phyloP scores from a whole-genome alignment of 1,140 invertebrate genomes.

The Drosophila fuyamai region DNA sequence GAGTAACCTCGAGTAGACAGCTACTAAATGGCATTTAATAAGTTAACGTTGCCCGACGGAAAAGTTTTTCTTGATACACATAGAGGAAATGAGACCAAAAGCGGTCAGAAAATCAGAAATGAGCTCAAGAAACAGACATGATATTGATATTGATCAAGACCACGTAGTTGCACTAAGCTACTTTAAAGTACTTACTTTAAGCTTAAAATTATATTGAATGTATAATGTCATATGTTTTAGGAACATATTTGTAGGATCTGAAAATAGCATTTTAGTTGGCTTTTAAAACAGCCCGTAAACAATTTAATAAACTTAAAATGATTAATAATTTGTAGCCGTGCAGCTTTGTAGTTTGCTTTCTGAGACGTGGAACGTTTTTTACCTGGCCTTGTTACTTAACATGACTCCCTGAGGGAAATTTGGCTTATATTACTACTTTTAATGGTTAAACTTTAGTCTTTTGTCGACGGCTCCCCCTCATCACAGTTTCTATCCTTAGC shows the following conservation, averaged over 20 bases:
- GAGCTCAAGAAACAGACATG: not conserved
- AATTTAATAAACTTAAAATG: not conserved
- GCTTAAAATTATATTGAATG: too few relatives aligned
- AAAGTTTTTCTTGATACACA: constrained; percentile 12
- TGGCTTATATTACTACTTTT: constrained; percentile 88
- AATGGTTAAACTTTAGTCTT: constrained; percentile 74
- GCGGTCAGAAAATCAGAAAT: not conserved
- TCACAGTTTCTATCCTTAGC: not conserved
- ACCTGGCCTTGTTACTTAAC: constrained; percentile 34
- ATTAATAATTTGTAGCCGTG: constrained; percentile 1
- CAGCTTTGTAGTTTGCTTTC: constrained; percentile 22
- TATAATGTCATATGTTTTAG: too few relatives aligned
- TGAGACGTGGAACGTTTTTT: constrained; percentile 26
- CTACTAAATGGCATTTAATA: constrained; percentile 64
- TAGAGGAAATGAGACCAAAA: not conserved
- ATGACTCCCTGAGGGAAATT: constrained; percentile 90
- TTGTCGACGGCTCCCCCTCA: constrained; percentile 5
- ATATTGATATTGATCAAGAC: too few relatives aligned
- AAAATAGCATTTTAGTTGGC: too few relatives aligned
- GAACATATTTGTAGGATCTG: too few relatives aligned
- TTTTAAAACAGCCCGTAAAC: too few relatives aligned
- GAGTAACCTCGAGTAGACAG: constrained; percentile 26
- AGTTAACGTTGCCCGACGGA: constrained; percentile 5
- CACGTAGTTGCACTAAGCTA: too few relatives aligned
- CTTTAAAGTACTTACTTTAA: too few relatives aligned